Evolutionary conservation across 2,888 invertebrate species (phyloP).

Genomic region (Drosophila mulleri): DNA sequence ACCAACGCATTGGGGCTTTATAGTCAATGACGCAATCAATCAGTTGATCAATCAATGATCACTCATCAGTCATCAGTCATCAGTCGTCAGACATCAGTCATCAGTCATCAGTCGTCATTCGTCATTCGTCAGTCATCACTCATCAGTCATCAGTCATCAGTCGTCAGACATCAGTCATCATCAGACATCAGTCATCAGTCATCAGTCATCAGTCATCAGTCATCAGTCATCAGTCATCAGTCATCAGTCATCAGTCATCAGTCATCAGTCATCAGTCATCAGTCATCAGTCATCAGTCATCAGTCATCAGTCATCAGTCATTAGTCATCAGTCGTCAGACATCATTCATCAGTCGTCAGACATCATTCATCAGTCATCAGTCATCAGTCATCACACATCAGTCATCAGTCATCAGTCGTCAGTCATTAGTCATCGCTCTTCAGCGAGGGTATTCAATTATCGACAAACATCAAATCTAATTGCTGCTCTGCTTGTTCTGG

Average conservation of each 20-base stretch:
- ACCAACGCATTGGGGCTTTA: background rate
- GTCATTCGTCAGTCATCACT: background rate
- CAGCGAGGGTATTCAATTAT: conserved; percentile 5
- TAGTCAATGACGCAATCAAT: background rate
- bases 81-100: background rate
- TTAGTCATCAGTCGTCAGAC: background rate
- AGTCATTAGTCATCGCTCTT: background rate
- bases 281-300: background rate
- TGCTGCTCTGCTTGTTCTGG: conserved; percentile 1
- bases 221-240: background rate
- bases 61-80: background rate
- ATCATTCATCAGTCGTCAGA: background rate
- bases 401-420: background rate
- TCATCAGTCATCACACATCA: background rate
- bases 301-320: background rate
- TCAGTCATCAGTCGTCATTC: background rate
- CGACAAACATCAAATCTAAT: background rate
- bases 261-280: background rate
- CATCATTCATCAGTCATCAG: background rate
- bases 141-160: background rate
- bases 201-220: background rate
- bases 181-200: background rate
- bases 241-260: background rate
- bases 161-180: background rate
- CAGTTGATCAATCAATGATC: background rate